Evolutionary conservation across 2,113 vertebrate species (phyloP), one percentile per base, ranked within the genome.

Genomic region (Passer domesticus): DNA sequence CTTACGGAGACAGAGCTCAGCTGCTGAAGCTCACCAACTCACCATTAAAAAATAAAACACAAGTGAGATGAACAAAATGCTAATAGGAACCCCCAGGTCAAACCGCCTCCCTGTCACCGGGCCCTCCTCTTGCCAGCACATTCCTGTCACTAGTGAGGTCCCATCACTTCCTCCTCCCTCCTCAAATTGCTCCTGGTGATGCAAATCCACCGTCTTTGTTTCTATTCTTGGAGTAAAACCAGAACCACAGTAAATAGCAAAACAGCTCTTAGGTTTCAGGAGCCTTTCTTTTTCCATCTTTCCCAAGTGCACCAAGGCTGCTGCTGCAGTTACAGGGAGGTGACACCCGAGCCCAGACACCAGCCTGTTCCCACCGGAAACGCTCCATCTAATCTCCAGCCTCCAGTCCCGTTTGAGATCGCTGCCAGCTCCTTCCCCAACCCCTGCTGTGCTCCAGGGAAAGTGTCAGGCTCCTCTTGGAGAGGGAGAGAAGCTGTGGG

Each of bases 121-220:
- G 68, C 76, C n/a, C 73, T 91, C 79, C 75, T 85, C 80, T 39
- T 50, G 73, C 85, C 94, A 93, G 90, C 90, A 90, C 90, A 96
- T 95, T 94, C 96, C 90, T 95, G 95, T 68, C 11, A 3, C 92
- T 93, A 89, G 69, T 75, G 86, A 90, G 93, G 90, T 91, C 92
- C 76, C 85, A 78, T 85, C 5, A 7, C 93, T 96, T 96, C 92
- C 95, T 95, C 76, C 83, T 93, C 68, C 79, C 92, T 95, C 90
- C 95, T 94, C 90, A 95, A 95, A 89, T 92, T 96, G 93, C 94
- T 97, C 64, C 86, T 58, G 85, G 87, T 93, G 93, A 97, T 96
- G 93, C 88, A 95, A 96, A 94, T 94, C 75, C 64, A 93, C 13
- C 69, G 46, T 70, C 92, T 95, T 96, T 97, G 92, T 95, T 96